Evolutionary conservation across 2,888 invertebrate species (phyloP), one percentile per base, ranked within the genome.

Genomic region (Caenorhabditis zanzibari): DNA sequence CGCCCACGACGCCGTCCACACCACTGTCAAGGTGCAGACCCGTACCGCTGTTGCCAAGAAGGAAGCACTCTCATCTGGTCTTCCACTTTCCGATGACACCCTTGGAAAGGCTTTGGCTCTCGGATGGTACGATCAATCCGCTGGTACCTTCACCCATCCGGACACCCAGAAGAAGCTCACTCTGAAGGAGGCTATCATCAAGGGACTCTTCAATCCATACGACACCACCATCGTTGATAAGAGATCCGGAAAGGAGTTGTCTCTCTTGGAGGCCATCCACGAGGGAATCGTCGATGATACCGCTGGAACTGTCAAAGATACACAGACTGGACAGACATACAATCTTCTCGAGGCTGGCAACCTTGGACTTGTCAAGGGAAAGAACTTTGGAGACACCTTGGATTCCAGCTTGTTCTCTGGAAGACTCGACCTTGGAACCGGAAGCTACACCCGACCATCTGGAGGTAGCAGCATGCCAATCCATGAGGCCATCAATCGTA

Each of bases 391-490:
- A 85, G 82, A 92, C 82, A 80, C 92, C 85, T 79, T 91, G 19
- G 86, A 86, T 28, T 84, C 86, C 7, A 75, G 84, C 49, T 76
- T 86, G 24, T 73, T 86, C 52, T 82, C 84, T 35, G 89, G 90
- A 64, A 74, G 86, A 24, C 77, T 90, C 10, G 86, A 88, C 68
- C 54, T 85, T 16, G 73, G 94, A 7, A 95, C 95, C n/a, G 96
- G 96, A 49, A 94, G 95, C 63, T 96, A 97, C 93, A 94, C 96
- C 92, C 96, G 96, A 92, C 96, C 96, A 2, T 95, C 95, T 91
- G 95, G 95, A 44, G 94, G 95, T 82, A 95, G 95, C 90, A 94
- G 95, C 90, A 94, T 96, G 61, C 95, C 95, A 32, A 94, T 98
- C 58, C 94, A 95, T 22, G 95, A 97, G 92, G 96, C 97, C 0